Evolutionary conservation across 2,113 vertebrate genomes (phyloP).

Genomic region (Piprites chloris): DNA sequence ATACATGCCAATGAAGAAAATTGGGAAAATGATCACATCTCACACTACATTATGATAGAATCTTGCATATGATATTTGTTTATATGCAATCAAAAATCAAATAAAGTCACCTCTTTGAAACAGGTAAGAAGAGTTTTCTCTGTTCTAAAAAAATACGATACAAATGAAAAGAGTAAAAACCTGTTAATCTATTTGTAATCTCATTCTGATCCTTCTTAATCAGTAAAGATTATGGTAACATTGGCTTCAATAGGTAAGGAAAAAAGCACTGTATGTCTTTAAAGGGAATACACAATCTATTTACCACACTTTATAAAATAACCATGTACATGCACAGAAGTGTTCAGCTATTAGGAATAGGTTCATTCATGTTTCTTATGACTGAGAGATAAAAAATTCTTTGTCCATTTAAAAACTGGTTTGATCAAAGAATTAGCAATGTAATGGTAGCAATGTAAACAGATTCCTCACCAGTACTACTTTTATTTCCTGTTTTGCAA

Average conservation of each 20-base stretch:
- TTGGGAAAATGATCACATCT: not conserved
- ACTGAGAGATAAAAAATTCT: not conserved
- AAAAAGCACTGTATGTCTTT: fast-evolving
- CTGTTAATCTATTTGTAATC: not conserved
- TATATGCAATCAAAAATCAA: not conserved
- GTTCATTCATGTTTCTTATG: not conserved
- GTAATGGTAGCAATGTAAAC: not conserved
- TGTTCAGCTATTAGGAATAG: not conserved
- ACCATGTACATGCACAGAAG: not conserved
- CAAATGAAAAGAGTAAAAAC: not conserved
- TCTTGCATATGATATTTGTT: not conserved
- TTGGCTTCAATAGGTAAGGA: not conserved
- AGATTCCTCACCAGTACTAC: not conserved
- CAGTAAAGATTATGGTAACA: not conserved
- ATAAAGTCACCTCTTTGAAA: not conserved
- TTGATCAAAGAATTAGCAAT: not conserved
- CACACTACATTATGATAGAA: not conserved
- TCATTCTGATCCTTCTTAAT: not conserved
- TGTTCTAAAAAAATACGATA: not conserved
- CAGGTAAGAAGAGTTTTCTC: not conserved
- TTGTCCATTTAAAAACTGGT: not conserved
- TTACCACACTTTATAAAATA: not conserved
- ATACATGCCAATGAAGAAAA: not conserved
- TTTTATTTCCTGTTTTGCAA: not conserved
- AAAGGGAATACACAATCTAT: not conserved